Evolutionary conservation across 1,140 invertebrate species (phyloP).

Genomic region (Copidosoma floridanum): DNA sequence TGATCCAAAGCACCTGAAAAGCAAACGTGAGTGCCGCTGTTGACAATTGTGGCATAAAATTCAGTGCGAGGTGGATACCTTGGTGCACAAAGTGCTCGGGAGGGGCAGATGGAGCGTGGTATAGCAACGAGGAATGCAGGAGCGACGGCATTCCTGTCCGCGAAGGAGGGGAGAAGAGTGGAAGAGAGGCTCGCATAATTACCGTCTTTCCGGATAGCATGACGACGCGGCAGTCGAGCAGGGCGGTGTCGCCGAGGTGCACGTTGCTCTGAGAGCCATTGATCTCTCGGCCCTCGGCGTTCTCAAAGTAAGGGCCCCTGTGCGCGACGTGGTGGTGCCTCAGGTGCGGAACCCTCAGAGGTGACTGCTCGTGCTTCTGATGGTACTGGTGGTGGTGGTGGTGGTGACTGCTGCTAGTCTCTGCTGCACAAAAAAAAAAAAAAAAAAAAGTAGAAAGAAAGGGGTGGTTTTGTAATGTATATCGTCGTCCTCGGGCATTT

Average conservation of each 20-base stretch:
- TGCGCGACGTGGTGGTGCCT: constrained; percentile 49
- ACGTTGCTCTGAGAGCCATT: constrained; percentile 49
- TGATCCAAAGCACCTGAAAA: constrained; percentile 61
- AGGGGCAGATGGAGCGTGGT: no score
- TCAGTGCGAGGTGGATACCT: no score
- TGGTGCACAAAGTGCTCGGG: no score
- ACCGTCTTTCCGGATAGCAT: constrained; percentile 60
- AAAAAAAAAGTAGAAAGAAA: no score
- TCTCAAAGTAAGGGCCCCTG: constrained; percentile 76
- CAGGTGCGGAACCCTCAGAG: constrained; percentile 43
- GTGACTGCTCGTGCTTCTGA: no score
- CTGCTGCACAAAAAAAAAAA: constrained; percentile 23
- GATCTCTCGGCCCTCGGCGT: constrained; percentile 57
- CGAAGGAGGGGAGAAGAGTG: no score
- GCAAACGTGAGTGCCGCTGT: no score
- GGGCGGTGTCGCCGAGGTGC: constrained; percentile 54
- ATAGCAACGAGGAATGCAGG: no score
- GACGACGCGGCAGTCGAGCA: constrained; percentile 57
- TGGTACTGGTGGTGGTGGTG: constrained; percentile 4
- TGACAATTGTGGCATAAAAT: no score
- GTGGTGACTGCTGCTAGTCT: constrained; percentile 14
- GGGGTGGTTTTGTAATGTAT: no score
- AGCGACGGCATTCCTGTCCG: no score
- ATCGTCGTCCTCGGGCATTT: no score
- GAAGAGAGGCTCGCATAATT: constrained; percentile 22